Conservation (phyloP, 2,797 vertebrate species). For the Limnodromus scolopaceus region DNA sequence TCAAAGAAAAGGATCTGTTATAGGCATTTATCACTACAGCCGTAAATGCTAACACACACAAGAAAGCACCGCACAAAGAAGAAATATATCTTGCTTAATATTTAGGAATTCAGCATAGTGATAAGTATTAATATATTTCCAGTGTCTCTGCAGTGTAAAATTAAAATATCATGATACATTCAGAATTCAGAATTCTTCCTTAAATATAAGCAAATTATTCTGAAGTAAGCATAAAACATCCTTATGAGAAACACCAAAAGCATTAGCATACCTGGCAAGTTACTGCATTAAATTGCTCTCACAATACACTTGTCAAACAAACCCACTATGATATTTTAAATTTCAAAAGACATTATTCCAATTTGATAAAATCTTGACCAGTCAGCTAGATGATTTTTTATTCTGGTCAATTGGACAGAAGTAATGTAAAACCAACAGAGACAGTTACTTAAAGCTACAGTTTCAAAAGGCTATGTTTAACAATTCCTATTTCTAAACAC, state of each 20-base stretch:
- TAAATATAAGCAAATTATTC: not conserved
- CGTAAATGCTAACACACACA: not conserved
- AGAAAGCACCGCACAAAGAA: not conserved
- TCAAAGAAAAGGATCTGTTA: not conserved
- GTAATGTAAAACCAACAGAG: not conserved
- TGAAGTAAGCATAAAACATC: not conserved
- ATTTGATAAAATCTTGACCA: not conserved
- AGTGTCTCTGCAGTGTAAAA: not conserved
- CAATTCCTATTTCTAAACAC: not conserved
- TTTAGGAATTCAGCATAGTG: not conserved
- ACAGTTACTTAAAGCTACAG: not conserved
- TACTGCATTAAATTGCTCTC: not conserved
- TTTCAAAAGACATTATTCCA: not conserved
- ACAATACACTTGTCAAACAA: not conserved
- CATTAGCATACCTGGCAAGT: not conserved
- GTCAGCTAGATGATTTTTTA: not conserved
- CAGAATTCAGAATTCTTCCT: not conserved
- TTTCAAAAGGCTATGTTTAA: not conserved
- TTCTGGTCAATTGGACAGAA: not conserved
- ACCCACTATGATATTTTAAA: not conserved
- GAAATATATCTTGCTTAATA: not conserved
- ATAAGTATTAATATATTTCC: not conserved
- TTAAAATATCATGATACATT: not conserved
- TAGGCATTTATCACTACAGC: not conserved
- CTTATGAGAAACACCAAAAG: not conserved